phyloP scores from a whole-genome alignment of 2,888 invertebrate genomes.

The Morinoia aosen region DNA sequence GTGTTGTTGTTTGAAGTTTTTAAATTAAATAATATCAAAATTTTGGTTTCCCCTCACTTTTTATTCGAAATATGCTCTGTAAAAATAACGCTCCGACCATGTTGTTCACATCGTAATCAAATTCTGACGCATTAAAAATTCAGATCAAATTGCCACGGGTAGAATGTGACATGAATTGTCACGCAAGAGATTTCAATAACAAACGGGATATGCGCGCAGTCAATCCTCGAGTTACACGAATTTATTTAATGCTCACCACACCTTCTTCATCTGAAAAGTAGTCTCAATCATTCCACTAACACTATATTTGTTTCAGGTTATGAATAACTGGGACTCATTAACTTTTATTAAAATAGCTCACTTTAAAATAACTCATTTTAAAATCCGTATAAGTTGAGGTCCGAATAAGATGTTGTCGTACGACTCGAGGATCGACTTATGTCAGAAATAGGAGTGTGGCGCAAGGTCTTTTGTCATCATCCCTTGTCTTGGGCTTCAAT shows the following conservation, averaged over 20 bases:
- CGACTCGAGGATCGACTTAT: too few relatives aligned
- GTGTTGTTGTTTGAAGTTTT: background rate
- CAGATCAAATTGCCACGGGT: background rate
- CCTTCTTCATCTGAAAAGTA: too few relatives aligned
- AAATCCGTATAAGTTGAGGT: too few relatives aligned
- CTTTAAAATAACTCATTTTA: too few relatives aligned
- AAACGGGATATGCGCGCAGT: background rate
- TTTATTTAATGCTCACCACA: too few relatives aligned
- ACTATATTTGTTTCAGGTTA: too few relatives aligned
- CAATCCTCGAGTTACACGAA: too few relatives aligned
- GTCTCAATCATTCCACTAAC: too few relatives aligned
- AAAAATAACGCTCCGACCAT: background rate
- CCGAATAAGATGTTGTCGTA: too few relatives aligned
- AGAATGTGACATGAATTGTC: background rate
- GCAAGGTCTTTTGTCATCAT: background rate
- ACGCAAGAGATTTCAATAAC: background rate
- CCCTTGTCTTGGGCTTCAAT: background rate
- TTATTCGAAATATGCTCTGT: background rate
- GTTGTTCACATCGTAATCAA: background rate
- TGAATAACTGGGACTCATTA: too few relatives aligned
- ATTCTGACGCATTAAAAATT: background rate
- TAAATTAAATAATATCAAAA: background rate
- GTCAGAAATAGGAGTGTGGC: background rate
- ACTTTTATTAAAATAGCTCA: too few relatives aligned
- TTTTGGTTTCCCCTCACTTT: background rate